Base-by-base conservation (phyloP, 2,113 vertebrate species). In the Peucedramus taeniatus region DNA sequence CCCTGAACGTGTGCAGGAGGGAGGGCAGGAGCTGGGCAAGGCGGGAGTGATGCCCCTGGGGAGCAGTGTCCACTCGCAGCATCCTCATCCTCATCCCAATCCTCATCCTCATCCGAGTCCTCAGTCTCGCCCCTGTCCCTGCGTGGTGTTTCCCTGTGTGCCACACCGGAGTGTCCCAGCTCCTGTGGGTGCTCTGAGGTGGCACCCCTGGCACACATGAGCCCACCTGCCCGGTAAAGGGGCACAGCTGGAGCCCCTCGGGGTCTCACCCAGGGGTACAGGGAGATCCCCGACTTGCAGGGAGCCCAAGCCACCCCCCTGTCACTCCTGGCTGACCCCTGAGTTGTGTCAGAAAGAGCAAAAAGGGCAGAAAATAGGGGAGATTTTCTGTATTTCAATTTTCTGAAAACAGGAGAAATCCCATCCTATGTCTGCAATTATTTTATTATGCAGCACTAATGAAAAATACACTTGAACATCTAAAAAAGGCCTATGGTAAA, bases 371-470 rank as follows among this genome's bases (percentile, higher is more conserved):
- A 12, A 61, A 40, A 51, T 11, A 4, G 6, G 0, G 1, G 7
- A 7, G 45, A 31, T 78, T 53, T 44, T 53, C 45, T 40, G 6
- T 10, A 40, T 56, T 15, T 12, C 35, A 6, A 0, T 64, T 66
- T 96, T 87, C 66, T 72, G 87, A 49, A 69, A 59, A 90, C 81
- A 54, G 53, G 93, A 81, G 91, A 90, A 93, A 96, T 92, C 93
- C 78, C 33, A n/a, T 80, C 84, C 85, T 80, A 53, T 89, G 93
- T 75, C 95, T 87, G 85, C 91, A 96, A 96, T 97, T 97, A 97
- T 97, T 97, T 96, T 97, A 96, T 98, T 97, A 97, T 94, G 93
- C 93, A 96, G 96, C 74, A 53, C 93, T 97, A 97, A 98, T 94
- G 94, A 96, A 97, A 97, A 95, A 96, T 91, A 96, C 87, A 91